Base-by-base conservation (phyloP, 2,797 vertebrate genomes). In the Pipistrellus nathusii region DNA sequence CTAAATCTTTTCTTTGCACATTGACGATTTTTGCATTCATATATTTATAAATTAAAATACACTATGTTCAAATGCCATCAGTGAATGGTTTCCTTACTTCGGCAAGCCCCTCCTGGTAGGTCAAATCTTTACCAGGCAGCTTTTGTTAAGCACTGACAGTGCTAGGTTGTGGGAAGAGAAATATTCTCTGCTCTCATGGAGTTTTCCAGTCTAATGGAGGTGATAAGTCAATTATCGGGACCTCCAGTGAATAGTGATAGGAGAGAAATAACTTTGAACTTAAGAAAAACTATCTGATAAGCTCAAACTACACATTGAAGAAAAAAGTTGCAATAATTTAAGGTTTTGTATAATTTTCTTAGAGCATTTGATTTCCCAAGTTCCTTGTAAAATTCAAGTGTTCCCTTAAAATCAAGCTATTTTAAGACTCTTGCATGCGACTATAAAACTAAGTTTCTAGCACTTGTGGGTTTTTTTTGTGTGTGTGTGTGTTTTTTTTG, bases 351-450 rank as follows among this genome's bases (percentile, higher is more conserved):
- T 68, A 30, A 85, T 85, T 88, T 92, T 93, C 82, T 82, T 62
- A 82, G 35, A 93, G 14, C 2, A 57, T 82, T 69, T 75, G 32
- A 83, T 85, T 88, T 64, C 27, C 51, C 8, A 81, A 20, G 13
- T 55, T 4, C 55, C 80, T 88, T 48, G 5, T 85, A 83, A 86
- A 81, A 3, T 85, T 85, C 4, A 66, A 83, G 11, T 48, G 55
- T 66, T 41, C 23, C 17, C 25, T 92, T 91, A 68, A 77, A 91
- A 84, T 88, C 5, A n/a, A 94, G 27, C 30, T 86, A 27, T 94
- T 97, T 87, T 85, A 95, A 95, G 7, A 35, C 35, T 91, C 75
- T 71, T 91, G 32, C 38, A 87, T 91, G 8, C 21, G 92, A 48
- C 46, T 64, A 38, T 48, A 92, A 84, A 80, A 62, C 27, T 72